Conservation (phyloP, 2,797 vertebrate genomes). For the Gymnothorax reevesii region DNA sequence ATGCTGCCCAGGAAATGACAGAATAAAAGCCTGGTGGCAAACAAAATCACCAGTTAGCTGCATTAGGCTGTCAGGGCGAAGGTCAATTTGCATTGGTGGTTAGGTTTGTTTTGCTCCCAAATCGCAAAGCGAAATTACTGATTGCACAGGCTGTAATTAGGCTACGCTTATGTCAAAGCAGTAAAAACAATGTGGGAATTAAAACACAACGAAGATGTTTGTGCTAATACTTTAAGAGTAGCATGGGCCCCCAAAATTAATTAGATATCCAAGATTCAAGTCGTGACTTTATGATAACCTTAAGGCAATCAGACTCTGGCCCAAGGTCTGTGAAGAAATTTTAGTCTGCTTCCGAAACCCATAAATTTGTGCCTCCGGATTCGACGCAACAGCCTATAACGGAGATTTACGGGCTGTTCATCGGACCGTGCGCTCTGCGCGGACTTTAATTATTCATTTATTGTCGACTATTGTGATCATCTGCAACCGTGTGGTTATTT, state of each 20-base stretch:
- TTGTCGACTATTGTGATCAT: background rate
- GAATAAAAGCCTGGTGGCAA: background rate
- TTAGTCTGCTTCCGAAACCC: background rate
- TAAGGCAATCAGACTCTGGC: background rate
- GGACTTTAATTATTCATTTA: background rate
- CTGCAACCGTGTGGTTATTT: no score
- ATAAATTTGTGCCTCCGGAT: background rate
- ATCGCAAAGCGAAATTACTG: background rate
- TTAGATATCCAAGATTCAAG: background rate
- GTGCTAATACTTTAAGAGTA: background rate
- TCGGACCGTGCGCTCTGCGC: background rate
- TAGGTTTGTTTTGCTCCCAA: background rate
- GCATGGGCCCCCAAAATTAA: background rate
- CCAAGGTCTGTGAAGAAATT: background rate
- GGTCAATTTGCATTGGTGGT: conserved; percentile 2
- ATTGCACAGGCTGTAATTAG: background rate
- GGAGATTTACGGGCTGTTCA: background rate
- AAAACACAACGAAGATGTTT: background rate
- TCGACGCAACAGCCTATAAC: background rate
- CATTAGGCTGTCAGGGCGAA: background rate
- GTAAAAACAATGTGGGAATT: background rate
- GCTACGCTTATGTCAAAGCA: background rate
- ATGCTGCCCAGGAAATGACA: conserved; percentile 2
- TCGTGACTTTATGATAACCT: background rate
- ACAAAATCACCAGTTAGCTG: conserved; percentile 6